These are phyloP conservation scores for Coluber constrictor DNA, from an alignment of 2,797 vertebrate species.

Conservation along the genomic window DNA sequence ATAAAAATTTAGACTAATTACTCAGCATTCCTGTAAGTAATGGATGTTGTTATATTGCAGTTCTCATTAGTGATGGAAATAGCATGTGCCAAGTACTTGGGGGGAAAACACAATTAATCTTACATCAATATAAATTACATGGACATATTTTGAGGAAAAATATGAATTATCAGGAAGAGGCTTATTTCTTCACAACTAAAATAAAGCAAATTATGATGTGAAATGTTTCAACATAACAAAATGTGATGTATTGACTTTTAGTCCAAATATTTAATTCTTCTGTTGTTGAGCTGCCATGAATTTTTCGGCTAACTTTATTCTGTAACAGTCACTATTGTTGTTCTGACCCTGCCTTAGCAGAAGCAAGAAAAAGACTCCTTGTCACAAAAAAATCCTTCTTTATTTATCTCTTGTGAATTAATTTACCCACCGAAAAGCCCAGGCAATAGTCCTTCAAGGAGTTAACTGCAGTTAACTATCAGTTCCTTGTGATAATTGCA, in stretches of 20 bases:
- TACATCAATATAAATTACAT: background rate
- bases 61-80: slow-evolving; percentile 21
- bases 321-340: background rate
- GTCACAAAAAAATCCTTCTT: too few relatives aligned
- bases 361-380: too few relatives aligned
- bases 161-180: background rate
- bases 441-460: too few relatives aligned
- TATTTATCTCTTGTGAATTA: too few relatives aligned
- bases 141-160: background rate
- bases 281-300: background rate
- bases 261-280: background rate
- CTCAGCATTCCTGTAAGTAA: slow-evolving; percentile 33
- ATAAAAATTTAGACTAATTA: slow-evolving; percentile 24
- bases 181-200: background rate
- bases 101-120: slow-evolving; percentile 5
- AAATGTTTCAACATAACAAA: background rate
- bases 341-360: too few relatives aligned
- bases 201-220: background rate
- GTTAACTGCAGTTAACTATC: too few relatives aligned
- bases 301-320: background rate
- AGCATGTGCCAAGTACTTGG: background rate
- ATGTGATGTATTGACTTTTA: background rate
- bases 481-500: too few relatives aligned
- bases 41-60: background rate
- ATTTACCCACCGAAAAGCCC: too few relatives aligned